Percentiles rank a stretch among this genome's conserved stretches.
These are phyloP conservation scores for Eledona agricola DNA, from an alignment of 2,888 invertebrate species.

Conservation along the genomic window DNA sequence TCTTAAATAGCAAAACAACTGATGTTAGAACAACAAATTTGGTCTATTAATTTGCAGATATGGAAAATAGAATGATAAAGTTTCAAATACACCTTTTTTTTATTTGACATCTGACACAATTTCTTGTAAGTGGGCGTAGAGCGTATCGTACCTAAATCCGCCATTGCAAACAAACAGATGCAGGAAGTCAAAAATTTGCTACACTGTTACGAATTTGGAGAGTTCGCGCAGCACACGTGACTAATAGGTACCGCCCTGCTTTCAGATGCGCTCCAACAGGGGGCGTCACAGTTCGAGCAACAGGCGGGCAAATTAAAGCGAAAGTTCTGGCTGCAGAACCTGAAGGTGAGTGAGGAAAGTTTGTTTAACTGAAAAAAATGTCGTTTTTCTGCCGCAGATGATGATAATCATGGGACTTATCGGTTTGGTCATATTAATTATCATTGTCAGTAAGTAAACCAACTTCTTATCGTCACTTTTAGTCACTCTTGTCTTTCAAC, in stretches of 20 bases:
- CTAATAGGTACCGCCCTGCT: slow-evolving; percentile 1
- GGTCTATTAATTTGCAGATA: no score
- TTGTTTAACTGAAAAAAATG: neutral
- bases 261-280: slow-evolving; percentile 88
- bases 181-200: no score
- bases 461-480: slow-evolving; percentile 34
- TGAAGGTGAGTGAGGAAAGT: slow-evolving; percentile 68
- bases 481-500: slow-evolving; percentile 6
- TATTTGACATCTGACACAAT: no score
- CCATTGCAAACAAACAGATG: no score
- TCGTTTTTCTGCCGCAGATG: slow-evolving; percentile 66
- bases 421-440: slow-evolving; percentile 81
- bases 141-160: no score
- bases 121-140: no score
- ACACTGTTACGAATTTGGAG: neutral
- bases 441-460: slow-evolving; percentile 80
- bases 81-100: no score
- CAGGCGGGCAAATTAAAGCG: slow-evolving; percentile 95
- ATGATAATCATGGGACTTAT: slow-evolving; percentile 92
- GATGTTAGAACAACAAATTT: no score
- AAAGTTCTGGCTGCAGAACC: slow-evolving; percentile 97
- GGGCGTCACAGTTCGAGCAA: slow-evolving; percentile 95
- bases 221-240: neutral
- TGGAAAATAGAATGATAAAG: no score
- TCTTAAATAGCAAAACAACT: no score